Base-by-base conservation (phyloP, 2,113 vertebrate genomes). In the Mormyrus lacerda region DNA sequence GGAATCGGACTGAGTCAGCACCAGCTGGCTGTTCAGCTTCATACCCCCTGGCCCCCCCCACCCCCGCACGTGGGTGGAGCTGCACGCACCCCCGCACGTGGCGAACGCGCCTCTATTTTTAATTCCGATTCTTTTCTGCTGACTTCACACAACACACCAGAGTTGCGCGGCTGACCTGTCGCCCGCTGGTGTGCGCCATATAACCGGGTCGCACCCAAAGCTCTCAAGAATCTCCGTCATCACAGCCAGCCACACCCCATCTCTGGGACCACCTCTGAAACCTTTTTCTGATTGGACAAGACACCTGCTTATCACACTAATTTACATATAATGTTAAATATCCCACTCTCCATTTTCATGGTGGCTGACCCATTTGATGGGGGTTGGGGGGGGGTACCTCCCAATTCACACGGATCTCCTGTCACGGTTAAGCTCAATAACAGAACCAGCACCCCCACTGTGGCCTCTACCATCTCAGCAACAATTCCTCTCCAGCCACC, bases 1-100 rank as follows among this genome's bases (percentile, higher is more conserved):
- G n/a, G 47, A 86, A 83, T 27, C 48, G 21, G 27, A 31, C 84
- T 86, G 84, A 50, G 84, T 86, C 47, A 86, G 84, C 84, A 86
- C 47, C 47, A 86, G 84, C 84, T 86, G 84, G 47, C 84, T 51
- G 84, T 53, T 86, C 48, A 6, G 24, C 84, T 21, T 21, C 19
- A 9, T 86, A 86, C 47, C 21, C 83, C 9, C 58, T 61, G 58
- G n/a, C n/a, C 7, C 58, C 2, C 55, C 58, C 24, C 58, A 27
- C 73, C 35, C 73, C 73, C 39, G 39, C 13, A 79, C 31, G 73
- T 31, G 73, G 27, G 73, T 15, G 73, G 73, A 79, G 73, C 4
- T 42, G 27, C 45, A 35, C 27, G 11, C 85, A 39, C 11, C 24
- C 85, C 17, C 51, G 35, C 55, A 88, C 19, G 35, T 19, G 55